phyloP scores from a whole-genome alignment of 1,140 invertebrate genomes.

The Doryteuthis pealeii region DNA sequence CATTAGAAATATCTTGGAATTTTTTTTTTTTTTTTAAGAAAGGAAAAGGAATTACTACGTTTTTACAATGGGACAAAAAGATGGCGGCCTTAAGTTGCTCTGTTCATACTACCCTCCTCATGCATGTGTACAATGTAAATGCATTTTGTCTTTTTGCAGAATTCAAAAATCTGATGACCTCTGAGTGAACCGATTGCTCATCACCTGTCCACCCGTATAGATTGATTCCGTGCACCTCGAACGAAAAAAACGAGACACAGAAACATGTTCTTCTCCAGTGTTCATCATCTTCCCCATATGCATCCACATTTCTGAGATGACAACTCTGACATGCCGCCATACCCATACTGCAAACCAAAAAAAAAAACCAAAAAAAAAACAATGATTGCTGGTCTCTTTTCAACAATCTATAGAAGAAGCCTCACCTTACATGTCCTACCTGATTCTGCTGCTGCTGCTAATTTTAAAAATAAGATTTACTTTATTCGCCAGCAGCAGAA shows the following conservation, averaged over 20 bases:
- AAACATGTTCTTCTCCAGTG: constrained; percentile 6
- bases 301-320: neutral
- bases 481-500: too few relatives aligned
- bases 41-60: too few relatives aligned
- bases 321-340: constrained; percentile 11
- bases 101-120: too few relatives aligned
- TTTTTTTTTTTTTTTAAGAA: too few relatives aligned
- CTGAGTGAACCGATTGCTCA: constrained; percentile 37
- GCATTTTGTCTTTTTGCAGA: constrained; percentile 45
- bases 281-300: constrained; percentile 21
- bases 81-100: too few relatives aligned
- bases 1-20: too few relatives aligned
- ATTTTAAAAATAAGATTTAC: too few relatives aligned
- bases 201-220: constrained; percentile 24
- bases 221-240: constrained; percentile 18
- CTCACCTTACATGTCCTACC: too few relatives aligned
- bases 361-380: too few relatives aligned
- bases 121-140: constrained; percentile 14
- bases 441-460: too few relatives aligned
- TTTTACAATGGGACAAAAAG: too few relatives aligned
- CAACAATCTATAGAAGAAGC: too few relatives aligned
- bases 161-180: constrained; percentile 54
- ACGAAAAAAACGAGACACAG: constrained; percentile 7
- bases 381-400: neutral
- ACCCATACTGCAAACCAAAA: constrained; percentile 9